These are phyloP conservation scores for Agonopterix heracliana DNA, from an alignment of 2,888 invertebrate species.

Conservation along the genomic window DNA sequence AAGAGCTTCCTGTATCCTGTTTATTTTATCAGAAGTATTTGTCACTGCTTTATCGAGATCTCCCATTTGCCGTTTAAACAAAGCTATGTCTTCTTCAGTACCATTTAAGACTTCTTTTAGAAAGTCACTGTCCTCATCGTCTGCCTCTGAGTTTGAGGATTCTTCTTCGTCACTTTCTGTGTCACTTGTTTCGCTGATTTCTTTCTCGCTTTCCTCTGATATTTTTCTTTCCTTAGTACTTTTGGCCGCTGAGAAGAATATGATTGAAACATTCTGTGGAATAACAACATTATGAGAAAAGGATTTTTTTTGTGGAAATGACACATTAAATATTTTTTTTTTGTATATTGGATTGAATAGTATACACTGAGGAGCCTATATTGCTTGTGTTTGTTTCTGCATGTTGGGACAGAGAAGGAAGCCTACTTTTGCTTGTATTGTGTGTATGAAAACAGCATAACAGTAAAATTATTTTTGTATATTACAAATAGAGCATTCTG, in stretches of 20 bases:
- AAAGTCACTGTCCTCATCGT: slow-evolving; percentile 28
- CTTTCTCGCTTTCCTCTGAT: slow-evolving; percentile 46
- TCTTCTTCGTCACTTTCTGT: slow-evolving; percentile 44
- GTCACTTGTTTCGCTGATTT: slow-evolving; percentile 13
- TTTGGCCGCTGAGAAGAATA: slow-evolving; percentile 93
- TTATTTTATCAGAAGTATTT: slow-evolving; percentile 72
- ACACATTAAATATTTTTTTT: not conserved
- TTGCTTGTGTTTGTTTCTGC: not conserved
- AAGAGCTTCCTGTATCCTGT: slow-evolving; percentile 70
- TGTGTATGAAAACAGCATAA: too few relatives aligned
- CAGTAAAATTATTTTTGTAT: too few relatives aligned
- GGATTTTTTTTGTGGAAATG: not conserved
- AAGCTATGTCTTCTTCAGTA: slow-evolving; percentile 58
- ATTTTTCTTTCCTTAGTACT: slow-evolving; percentile 69
- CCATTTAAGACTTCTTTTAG: slow-evolving; percentile 39
- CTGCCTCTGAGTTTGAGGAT: slow-evolving; percentile 39
- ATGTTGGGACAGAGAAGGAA: too few relatives aligned
- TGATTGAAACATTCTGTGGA: slow-evolving; percentile 78
- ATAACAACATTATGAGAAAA: not conserved
- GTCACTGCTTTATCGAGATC: slow-evolving; percentile 72
- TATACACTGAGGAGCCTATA: not conserved
- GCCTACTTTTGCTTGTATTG: too few relatives aligned
- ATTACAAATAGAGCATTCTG: too few relatives aligned
- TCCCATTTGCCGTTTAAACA: slow-evolving; percentile 67
- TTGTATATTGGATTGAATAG: too few relatives aligned